Percentiles rank a stretch among this genome's conserved stretches.
These are phyloP conservation scores for Uromys caudimaculatus DNA, from an alignment of 2,797 vertebrate genomes.

Conservation along the genomic window DNA sequence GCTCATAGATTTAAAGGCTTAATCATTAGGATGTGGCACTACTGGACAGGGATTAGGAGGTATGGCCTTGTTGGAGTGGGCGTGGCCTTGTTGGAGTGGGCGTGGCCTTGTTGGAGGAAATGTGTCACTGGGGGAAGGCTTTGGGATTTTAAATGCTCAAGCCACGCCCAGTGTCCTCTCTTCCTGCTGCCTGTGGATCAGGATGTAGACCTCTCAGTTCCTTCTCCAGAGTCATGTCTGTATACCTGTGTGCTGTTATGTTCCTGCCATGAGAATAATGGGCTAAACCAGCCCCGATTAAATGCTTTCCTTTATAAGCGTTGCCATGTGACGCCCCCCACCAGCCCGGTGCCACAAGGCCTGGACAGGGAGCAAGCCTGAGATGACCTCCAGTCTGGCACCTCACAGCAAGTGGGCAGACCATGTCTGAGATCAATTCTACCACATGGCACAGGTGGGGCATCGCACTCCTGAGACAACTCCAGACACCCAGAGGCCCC, in stretches of 20 bases:
- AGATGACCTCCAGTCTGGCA: neutral
- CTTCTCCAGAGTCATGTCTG: neutral
- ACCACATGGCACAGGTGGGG: neutral
- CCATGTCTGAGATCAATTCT: neutral
- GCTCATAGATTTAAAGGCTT: neutral
- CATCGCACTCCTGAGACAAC: neutral
- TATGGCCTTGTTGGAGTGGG: neutral
- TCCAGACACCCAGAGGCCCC: neutral
- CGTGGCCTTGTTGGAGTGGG: neutral
- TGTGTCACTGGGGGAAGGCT: neutral
- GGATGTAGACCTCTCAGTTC: neutral
- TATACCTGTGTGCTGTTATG: neutral
- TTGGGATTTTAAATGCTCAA: neutral
- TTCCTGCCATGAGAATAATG: neutral
- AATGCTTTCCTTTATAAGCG: neutral
- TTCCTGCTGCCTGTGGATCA: neutral
- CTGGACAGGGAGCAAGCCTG: neutral
- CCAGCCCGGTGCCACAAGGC: neutral
- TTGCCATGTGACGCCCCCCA: neutral
- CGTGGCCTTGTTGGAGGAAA: neutral
- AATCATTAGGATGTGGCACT: no score
- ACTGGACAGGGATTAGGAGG: neutral
- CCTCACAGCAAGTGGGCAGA: neutral
- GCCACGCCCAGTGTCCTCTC: neutral
- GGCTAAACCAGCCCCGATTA: neutral